Evolutionary conservation across 2,113 vertebrate species (phyloP).

Genomic region (Catharus minimus): DNA sequence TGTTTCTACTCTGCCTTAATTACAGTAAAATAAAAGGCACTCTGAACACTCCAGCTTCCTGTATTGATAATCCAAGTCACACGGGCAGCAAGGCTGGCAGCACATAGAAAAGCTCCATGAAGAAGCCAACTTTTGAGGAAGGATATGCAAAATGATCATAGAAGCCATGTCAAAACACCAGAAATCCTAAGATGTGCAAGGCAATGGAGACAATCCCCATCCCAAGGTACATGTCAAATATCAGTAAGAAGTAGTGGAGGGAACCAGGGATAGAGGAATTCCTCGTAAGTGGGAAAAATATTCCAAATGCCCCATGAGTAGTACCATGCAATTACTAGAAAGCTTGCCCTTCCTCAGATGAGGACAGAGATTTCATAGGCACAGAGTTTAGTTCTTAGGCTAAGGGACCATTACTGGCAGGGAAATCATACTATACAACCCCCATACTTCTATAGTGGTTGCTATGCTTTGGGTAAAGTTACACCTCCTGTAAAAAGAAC

Average conservation of each 20-base stretch:
- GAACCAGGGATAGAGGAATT: neutral
- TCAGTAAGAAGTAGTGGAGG: neutral
- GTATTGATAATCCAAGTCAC: neutral
- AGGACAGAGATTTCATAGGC: neutral
- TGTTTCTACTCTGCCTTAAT: constrained; percentile 15
- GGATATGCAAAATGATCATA: neutral
- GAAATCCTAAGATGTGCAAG: neutral
- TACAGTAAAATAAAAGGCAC: constrained; percentile 12
- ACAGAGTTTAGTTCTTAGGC: neutral
- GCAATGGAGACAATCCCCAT: neutral
- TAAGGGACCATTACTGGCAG: neutral
- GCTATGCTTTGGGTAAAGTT: neutral
- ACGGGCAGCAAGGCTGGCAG: neutral
- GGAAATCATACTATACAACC: neutral
- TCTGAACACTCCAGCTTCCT: neutral
- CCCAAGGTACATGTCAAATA: rapidly evolving
- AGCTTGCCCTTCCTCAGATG: neutral
- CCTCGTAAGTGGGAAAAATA: neutral
- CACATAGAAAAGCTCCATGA: neutral
- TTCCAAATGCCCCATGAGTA: neutral
- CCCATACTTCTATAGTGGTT: rapidly evolving
- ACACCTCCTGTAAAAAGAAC: neutral
- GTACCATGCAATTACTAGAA: neutral
- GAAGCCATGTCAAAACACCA: neutral
- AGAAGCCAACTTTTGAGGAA: neutral